These are phyloP conservation scores for Helleia helle DNA, from an alignment of 2,888 invertebrate genomes.

Conservation along the genomic window DNA sequence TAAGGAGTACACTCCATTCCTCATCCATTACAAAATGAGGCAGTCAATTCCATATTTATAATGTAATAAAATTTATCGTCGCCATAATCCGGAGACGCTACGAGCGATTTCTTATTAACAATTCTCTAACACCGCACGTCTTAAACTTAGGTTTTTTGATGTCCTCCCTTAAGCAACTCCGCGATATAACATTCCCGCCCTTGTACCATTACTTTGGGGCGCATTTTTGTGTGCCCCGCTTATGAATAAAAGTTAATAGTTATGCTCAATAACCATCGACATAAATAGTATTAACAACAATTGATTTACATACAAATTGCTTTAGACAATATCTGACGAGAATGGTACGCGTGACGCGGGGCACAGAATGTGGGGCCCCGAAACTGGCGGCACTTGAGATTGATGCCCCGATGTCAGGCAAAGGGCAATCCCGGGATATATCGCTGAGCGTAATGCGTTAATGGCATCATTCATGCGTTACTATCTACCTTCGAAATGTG, in stretches of 20 bases:
- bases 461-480: constrained; percentile 12
- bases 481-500: constrained; percentile 1
- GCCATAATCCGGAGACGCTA: constrained; percentile 44
- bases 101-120: constrained; percentile 58
- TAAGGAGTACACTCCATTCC: constrained; percentile 1
- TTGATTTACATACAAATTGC: constrained; percentile 75
- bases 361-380: constrained; percentile 37
- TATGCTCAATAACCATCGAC: constrained; percentile 68
- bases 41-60: constrained; percentile 62
- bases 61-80: constrained; percentile 65
- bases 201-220: constrained; percentile 26
- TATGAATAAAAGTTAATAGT: constrained; percentile 52
- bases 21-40: constrained; percentile 32
- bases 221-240: constrained; percentile 29
- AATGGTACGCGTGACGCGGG: constrained; percentile 66
- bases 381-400: constrained; percentile 22
- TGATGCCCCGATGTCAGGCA: constrained; percentile 13
- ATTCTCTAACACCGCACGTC: constrained; percentile 54
- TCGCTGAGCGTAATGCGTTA: constrained; percentile 11
- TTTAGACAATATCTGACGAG: constrained; percentile 72
- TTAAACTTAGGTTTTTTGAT: constrained; percentile 45
- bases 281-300: constrained; percentile 74
- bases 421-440: constrained; percentile 10
- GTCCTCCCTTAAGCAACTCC: constrained; percentile 31
- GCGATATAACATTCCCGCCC: constrained; percentile 22